Evolutionary conservation across 2,113 vertebrate genomes (phyloP), one percentile per base, ranked within the genome.

Genomic region (Mormyrus iriodes): DNA sequence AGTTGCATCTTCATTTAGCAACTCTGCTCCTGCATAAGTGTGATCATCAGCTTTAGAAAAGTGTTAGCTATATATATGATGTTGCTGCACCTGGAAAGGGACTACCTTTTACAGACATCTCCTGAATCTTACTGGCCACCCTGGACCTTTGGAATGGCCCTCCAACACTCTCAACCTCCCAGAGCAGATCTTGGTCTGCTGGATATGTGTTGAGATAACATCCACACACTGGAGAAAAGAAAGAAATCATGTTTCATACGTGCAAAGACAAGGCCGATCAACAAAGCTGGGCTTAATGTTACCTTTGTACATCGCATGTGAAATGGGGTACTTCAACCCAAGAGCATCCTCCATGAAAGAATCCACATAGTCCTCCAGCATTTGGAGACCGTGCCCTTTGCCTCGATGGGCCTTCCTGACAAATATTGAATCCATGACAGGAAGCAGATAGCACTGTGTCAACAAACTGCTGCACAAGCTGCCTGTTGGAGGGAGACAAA

Each of bases 381-480:
- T 98, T 4, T 95, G 93, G 24, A 98, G 90, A 0, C 95, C 97
- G 88, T 92, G 92, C 58, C 96, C 96, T 86, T 91, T 96, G 35
- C 93, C 95, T 91, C 94, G 94, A 42, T 96, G 92, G 88, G 93
- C 91, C 90, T 96, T 97, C 88, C 97, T 96, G 52, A 99, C 93
- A 94, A 97, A 98, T 88, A 98, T 92, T 39, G 98, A 97, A 91
- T 99, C 96, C 93, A 99, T 94, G 88, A 99, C 96, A 58, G 97
- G 94, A 89, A 98, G 91, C 12, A 94, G 94, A 55, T 97, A 98
- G 85, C 85, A 92, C 73, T 94, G 93, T 48, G 46, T 93, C 85
- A 92, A 19, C 44, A 91, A 92, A 6, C 91, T 88, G 1, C 13
- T 52, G 90, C 92, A 96, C 52, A 91, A n/a, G 89, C 94, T 97